Evolutionary conservation across 2,888 invertebrate genomes (phyloP), one percentile per base, ranked within the genome.

Genomic region (Agrilus biguttatus): DNA sequence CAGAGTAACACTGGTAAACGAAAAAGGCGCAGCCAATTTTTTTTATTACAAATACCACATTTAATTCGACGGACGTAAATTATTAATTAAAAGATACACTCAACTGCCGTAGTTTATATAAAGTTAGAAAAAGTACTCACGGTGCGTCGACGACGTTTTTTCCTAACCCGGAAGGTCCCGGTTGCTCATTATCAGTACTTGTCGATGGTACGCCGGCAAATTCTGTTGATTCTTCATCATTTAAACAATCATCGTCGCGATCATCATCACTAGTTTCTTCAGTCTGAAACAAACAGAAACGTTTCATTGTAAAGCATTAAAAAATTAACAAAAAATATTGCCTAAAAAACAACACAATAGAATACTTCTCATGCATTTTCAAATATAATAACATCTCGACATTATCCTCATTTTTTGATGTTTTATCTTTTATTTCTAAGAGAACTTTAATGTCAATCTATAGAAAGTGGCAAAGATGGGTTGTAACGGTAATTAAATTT

Each of bases 81-180:
- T 17, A 17, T 17, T 17, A 17, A 17, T 17, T 17, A 21, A 36
- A 14, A 41, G 35, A 23, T 21, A 28, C 28, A 28, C 28, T 28
- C 28, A 28, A 28, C 28, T 28, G 28, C 10, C 10, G 28, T 28
- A 37, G 14, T 36, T 36, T 12, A 10, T 34, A 28, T 33, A 8
- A 59, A 55, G 51, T 49, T 56, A 55, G 21, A 58, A 58, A 56
- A 55, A 55, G 51, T 65, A 66, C 66, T 66, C 64, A 66, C 66
- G 63, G 63, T 63, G 61, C 58, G 51, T 63, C 66, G 41, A 53
- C 51, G 44, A 58, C 48, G 39, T 55, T 54, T 47, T 63, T 63
- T 45, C 58, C 57, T 10, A 66, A 51, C 8, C 66, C 66, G 1
- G 66, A 66, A n/a, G 67, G 66, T 19, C 66, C 67, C 17, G 67